Conservation (phyloP, 2,113 vertebrate genomes). For the Rallus limicola region DNA sequence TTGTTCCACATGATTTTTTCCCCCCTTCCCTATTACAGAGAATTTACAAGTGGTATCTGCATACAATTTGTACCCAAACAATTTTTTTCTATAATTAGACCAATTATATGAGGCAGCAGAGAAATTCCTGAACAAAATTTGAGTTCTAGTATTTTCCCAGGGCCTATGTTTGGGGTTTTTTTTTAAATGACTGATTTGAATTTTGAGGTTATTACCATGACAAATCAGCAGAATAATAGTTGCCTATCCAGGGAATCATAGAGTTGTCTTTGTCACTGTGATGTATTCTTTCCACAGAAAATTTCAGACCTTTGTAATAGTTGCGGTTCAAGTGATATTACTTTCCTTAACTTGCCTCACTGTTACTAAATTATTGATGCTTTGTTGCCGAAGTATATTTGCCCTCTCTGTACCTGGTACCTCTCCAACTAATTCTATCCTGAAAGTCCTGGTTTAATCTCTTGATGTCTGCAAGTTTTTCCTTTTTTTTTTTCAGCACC, state of each 20-base stretch:
- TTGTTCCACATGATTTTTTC: background rate
- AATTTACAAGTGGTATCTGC: background rate
- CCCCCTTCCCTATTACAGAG: background rate
- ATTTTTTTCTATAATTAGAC: background rate
- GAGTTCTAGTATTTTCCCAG: background rate
- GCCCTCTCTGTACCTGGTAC: background rate
- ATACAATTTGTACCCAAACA: background rate
- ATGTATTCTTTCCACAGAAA: background rate
- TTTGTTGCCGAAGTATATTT: background rate
- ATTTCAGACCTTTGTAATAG: fast-evolving
- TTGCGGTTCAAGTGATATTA: background rate
- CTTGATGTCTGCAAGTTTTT: background rate
- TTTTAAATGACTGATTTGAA: background rate
- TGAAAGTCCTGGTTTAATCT: background rate
- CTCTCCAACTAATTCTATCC: background rate
- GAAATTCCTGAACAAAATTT: background rate
- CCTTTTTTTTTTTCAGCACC: background rate
- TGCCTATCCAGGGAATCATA: background rate
- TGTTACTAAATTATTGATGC: background rate
- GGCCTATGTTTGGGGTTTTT: background rate
- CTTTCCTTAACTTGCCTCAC: background rate
- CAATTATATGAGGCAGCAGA: background rate
- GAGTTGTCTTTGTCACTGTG: background rate
- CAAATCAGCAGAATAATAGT: background rate
- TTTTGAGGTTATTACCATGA: background rate